Base-by-base conservation (phyloP, 2,113 vertebrate genomes). In the Phalacrocorax pelagicus region DNA sequence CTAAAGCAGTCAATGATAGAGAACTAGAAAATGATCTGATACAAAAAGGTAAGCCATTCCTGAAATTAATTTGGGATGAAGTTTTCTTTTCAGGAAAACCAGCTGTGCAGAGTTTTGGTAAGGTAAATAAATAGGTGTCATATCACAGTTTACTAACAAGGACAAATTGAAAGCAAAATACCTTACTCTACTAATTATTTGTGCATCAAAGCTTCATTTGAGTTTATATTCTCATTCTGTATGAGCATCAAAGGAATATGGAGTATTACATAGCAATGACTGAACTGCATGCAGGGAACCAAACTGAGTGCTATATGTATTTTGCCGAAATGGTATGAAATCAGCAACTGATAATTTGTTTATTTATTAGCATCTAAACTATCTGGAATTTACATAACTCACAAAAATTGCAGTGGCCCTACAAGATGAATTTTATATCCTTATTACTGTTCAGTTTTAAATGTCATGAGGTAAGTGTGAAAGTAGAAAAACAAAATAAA, bases 111-210 rank as follows among this genome's bases (percentile, higher is more conserved):
- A 85, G 34, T 81, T 85, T 62, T 72, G 15, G 17, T 46, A 86
- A 44, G 27, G 34, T 47, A 73, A 94, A 96, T 88, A 96, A 95
- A 92, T 78, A 92, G 36, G 78, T 95, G 79, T 74, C 84, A 90
- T 72, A 88, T 44, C 73, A 86, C 66, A 94, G 47, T 91, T 92
- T 89, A 70, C 67, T 79, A 88, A 96, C 15, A 91, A 80, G 81
- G 72, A 94, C 47, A 92, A 72, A 93, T 30, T 85, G 92, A 95
- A 93, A 96, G 47, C 47, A 94, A 77, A 94, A 75, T 78, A 82
- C 74, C 70, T 94, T 94, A 79, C 51, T 94, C 38, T 79, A 51
- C 71, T 96, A 96, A 97, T 94, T 97, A 98, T 95, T 86, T 91
- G 79, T 84, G 46, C 92, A 85, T 89, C 81, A 71, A 92, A 69